Percentiles rank a stretch among this genome's conserved stretches.
Conservation (phyloP, 2,888 invertebrate genomes). For the Leptopilina syphax region DNA sequence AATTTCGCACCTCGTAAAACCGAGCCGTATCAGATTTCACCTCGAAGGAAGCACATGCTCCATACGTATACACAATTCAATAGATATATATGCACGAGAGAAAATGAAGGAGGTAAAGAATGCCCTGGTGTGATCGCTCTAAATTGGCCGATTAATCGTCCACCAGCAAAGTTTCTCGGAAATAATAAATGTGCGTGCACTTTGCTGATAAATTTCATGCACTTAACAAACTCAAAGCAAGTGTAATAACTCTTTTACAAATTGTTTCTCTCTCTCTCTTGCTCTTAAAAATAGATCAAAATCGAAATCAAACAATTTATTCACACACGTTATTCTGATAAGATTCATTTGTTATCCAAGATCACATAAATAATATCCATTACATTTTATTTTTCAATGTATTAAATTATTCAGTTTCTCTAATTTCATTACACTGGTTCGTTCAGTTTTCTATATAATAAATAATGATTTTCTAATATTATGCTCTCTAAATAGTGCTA, state of each 20-base stretch:
- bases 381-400: too few species aligned
- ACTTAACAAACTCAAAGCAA: slow-evolving; percentile 28
- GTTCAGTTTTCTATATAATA: too few species aligned
- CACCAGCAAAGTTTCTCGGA: slow-evolving; percentile 16
- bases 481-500: too few species aligned
- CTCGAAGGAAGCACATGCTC: slow-evolving; percentile 23
- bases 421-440: too few species aligned
- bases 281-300: background rate
- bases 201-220: slow-evolving; percentile 30
- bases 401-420: too few species aligned
- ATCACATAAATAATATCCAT: too few species aligned
- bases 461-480: too few species aligned
- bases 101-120: slow-evolving; percentile 32
- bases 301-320: background rate
- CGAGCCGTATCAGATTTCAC: slow-evolving; percentile 34
- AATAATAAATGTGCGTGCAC: slow-evolving; percentile 33
- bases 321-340: background rate
- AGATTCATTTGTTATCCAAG: too few species aligned
- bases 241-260: slow-evolving; percentile 11
- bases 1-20: slow-evolving; percentile 40
- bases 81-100: slow-evolving; percentile 7
- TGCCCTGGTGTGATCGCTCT: slow-evolving; percentile 36
- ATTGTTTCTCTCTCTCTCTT: background rate
- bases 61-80: background rate
- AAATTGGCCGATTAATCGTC: slow-evolving; percentile 40